Percentiles rank a stretch among this genome's conserved stretches.
Conservation (phyloP, 2,888 invertebrate species). For the Fragum fragum region DNA sequence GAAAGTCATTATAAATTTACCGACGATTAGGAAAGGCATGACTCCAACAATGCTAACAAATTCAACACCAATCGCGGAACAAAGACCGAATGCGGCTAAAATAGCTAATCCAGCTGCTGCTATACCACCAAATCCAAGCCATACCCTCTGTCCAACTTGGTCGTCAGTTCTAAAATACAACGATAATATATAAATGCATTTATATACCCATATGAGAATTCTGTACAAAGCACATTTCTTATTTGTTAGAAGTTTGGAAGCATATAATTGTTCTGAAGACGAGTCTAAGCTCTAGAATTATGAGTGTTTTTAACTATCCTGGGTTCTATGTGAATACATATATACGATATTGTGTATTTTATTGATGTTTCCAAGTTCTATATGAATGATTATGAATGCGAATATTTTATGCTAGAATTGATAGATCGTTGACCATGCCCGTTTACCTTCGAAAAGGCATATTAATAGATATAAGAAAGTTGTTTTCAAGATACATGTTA, state of each 20-base stretch:
- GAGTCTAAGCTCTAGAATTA: too few species aligned
- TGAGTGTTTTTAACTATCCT: too few species aligned
- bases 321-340: too few species aligned
- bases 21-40: background rate
- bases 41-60: background rate
- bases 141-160: background rate
- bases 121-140: background rate
- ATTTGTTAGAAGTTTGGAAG: background rate
- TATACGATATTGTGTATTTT: too few species aligned
- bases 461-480: too few species aligned
- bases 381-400: too few species aligned
- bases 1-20: background rate
- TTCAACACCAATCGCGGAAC: background rate
- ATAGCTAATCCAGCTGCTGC: background rate
- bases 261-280: too few species aligned
- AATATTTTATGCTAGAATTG: too few species aligned
- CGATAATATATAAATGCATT: background rate
- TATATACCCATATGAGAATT: background rate
- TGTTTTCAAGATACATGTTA: too few species aligned
- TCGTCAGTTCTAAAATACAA: background rate
- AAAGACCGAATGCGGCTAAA: background rate
- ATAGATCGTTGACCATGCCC: too few species aligned
- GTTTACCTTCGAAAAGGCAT: too few species aligned
- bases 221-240: background rate
- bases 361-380: too few species aligned